Conservation (phyloP, 2,797 vertebrate genomes). For the Salmo trutta region DNA sequence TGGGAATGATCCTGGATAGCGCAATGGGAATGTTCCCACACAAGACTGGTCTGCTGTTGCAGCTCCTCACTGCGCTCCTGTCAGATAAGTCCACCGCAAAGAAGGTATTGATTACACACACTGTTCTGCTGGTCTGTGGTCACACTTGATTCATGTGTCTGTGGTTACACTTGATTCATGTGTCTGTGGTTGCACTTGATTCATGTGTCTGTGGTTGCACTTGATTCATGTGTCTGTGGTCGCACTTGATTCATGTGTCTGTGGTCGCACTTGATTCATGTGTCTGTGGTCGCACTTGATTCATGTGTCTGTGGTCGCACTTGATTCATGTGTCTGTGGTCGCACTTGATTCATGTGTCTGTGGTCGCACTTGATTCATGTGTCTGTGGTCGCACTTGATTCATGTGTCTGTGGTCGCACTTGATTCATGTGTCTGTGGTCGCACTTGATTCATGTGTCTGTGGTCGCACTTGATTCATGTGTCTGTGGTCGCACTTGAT, state of each 20-base stretch:
- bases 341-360: too few species aligned
- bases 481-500: neutral
- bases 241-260: neutral
- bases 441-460: too few species aligned
- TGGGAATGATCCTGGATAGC: constrained; percentile 93
- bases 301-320: too few species aligned
- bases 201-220: neutral
- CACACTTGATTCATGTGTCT: too few species aligned
- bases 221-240: neutral
- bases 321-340: too few species aligned
- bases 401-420: neutral
- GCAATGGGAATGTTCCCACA: constrained; percentile 95
- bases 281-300: neutral
- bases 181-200: neutral
- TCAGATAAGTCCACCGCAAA: constrained; percentile 95
- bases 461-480: neutral
- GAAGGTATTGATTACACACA: constrained; percentile 76
- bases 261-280: too few species aligned
- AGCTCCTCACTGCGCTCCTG: constrained; percentile 90
- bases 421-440: neutral
- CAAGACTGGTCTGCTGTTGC: constrained; percentile 88
- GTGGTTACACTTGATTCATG: neutral
- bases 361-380: too few species aligned
- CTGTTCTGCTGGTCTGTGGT: neutral
- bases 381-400: too few species aligned